A percentile compares a stretch with the other conserved stretches of the same genome.
Evolutionary conservation across 2,888 invertebrate genomes (phyloP).

Genomic region (Meiosimyza platycephala): DNA sequence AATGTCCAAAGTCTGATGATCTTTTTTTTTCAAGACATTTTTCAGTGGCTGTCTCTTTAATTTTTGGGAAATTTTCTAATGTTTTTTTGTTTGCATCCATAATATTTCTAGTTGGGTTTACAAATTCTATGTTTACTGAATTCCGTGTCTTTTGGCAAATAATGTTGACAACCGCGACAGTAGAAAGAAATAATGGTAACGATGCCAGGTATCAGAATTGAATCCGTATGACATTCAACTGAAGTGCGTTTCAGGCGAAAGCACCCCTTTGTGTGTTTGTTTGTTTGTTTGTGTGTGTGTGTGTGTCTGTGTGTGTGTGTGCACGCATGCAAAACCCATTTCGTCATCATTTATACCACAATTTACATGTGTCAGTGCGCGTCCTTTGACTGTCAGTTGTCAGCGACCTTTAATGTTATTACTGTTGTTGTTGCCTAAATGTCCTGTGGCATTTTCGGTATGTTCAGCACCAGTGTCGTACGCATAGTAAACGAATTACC

Average conservation of each 20-base stretch:
- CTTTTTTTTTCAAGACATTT: too few relatives aligned
- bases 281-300: neutral
- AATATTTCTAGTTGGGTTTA: too few relatives aligned
- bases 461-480: constrained; percentile 46
- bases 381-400: constrained; percentile 47
- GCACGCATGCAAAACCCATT: constrained; percentile 47
- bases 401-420: constrained; percentile 36
- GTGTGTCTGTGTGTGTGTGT: constrained; percentile 19
- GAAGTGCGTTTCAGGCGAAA: constrained; percentile 5
- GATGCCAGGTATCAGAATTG: too few relatives aligned
- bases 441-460: constrained; percentile 50
- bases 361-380: constrained; percentile 61
- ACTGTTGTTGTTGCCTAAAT: constrained; percentile 54
- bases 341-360: constrained; percentile 65
- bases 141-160: constrained; percentile 6
- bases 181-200: too few relatives aligned
- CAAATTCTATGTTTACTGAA: neutral
- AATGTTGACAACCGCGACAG: neutral
- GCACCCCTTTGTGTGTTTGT: constrained; percentile 7
- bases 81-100: too few relatives aligned
- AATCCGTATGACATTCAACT: too few relatives aligned
- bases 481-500: constrained; percentile 65
- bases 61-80: too few relatives aligned
- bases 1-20: too few relatives aligned
- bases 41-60: too few relatives aligned